A percentile compares a stretch with the other conserved stretches of the same genome.
These are phyloP conservation scores for Macroramphosus scolopax DNA, from an alignment of 2,797 vertebrate species.

Conservation along the genomic window DNA sequence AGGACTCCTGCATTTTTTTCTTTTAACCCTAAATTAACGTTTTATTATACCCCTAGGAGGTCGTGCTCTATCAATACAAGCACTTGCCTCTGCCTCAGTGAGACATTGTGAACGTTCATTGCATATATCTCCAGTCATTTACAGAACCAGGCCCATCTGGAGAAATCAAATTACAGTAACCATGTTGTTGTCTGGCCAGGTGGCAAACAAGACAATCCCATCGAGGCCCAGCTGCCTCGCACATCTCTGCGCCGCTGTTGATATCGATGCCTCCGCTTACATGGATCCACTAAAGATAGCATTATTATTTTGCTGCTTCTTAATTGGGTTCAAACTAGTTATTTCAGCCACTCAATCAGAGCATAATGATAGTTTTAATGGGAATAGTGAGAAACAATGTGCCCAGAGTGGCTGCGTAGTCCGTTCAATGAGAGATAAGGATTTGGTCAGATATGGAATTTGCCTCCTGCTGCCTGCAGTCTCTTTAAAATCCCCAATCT, in stretches of 20 bases:
- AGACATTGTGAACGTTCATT: constrained; percentile 26
- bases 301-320: constrained; percentile 43
- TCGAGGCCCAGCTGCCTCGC: constrained; percentile 44
- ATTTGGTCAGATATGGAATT: constrained; percentile 40
- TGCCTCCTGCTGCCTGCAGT: constrained; percentile 25
- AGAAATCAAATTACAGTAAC: constrained; percentile 40
- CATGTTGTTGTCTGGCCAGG: constrained; percentile 40
- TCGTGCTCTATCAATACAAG: no score
- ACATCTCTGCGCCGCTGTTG: constrained; percentile 15
- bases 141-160: constrained; percentile 49
- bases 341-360: constrained; percentile 46
- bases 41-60: no score
- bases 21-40: no score
- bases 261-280: constrained; percentile 28
- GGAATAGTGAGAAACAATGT: constrained; percentile 31
- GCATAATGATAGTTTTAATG: constrained; percentile 56
- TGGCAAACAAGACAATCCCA: constrained; percentile 37
- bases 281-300: constrained; percentile 35
- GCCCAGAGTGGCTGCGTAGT: constrained; percentile 22
- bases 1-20: no score
- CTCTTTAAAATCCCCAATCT: constrained; percentile 39
- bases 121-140: constrained; percentile 33
- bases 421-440: constrained; percentile 38
- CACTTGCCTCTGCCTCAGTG: no score
- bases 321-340: constrained; percentile 50